Percentiles rank a stretch among this genome's conserved stretches.
These are phyloP conservation scores for Drosophila bocqueti DNA, from an alignment of 1,140 invertebrate genomes.

Conservation along the genomic window DNA sequence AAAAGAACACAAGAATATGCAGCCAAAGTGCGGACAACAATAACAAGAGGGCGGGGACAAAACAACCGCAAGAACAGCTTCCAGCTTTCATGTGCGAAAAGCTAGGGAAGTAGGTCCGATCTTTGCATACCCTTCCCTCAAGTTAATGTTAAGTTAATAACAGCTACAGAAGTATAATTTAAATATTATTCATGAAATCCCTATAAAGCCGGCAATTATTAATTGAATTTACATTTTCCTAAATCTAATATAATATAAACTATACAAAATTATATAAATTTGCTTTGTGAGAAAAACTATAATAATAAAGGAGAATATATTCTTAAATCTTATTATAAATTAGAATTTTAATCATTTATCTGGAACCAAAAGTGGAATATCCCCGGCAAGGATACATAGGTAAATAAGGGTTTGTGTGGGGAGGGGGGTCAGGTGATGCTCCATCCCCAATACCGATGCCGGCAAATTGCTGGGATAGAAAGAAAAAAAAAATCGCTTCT, in stretches of 20 bases:
- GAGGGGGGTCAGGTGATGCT: slow-evolving; percentile 7
- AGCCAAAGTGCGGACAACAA: slow-evolving; percentile 32
- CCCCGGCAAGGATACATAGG: background rate
- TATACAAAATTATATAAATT: background rate
- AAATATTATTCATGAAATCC: background rate
- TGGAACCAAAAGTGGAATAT: background rate
- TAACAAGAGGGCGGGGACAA: slow-evolving; percentile 30
- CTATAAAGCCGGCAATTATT: no score
- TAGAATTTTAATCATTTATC: no score
- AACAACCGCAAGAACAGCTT: slow-evolving; percentile 26
- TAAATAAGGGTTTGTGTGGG: background rate
- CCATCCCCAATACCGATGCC: slow-evolving; percentile 12
- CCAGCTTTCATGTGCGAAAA: slow-evolving; percentile 28
- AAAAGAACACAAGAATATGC: slow-evolving; percentile 30
- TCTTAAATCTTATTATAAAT: no score
- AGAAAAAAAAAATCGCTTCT: background rate
- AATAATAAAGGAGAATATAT: no score
- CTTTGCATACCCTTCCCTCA: background rate
- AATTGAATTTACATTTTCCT: background rate
- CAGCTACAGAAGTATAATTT: background rate
- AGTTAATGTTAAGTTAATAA: background rate
- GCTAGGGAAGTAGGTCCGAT: background rate
- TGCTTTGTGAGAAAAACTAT: no score
- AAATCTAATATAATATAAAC: background rate
- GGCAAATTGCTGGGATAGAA: slow-evolving; percentile 7